Evolutionary conservation across 2,797 vertebrate species (phyloP), one percentile per base, ranked within the genome.

Genomic region (Nasua narica): DNA sequence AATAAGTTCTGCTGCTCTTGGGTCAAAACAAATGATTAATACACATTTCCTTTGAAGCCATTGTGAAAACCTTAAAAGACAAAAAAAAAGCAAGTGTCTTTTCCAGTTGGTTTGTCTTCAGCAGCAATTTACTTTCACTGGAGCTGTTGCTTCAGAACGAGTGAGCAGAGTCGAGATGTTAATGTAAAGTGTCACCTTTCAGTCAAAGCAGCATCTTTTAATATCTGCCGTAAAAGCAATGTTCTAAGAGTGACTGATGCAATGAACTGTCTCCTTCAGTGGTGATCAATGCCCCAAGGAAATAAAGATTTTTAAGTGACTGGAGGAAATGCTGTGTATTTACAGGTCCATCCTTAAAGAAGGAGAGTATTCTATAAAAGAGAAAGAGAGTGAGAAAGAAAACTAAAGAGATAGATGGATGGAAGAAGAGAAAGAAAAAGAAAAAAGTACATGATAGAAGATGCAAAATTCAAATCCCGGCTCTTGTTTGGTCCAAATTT

Each of bases 11-110:
- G 88, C 89, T 94, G 82, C 78, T 96, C n/a, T 43, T 69, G 81
- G 52, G 23, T 96, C n/a, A 94, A 97, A 98, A 96, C 19, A 97
- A 88, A 85, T 94, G 77, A 94, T 87, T 94, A 50, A n/a, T 85
- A 90, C 60, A 0, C 70, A 92, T 93, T 96, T 90, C 84, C 76
- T 95, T 93, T 92, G 89, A 95, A 90, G 96, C 85, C 76, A 69
- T 32, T 79, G 52, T 94, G 88, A 96, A 93, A 94, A 95, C 56
- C 77, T 94, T 79, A 37, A 16, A 50, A 88, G 40, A 86, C 83
- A 32, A 32, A 65, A n/a, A 74, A 90, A 70, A 91, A 77, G 25
- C 87, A 43, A 87, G 92, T 72, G 48, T 83, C 83, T 91, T 97
- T 96, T 94, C 90, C 76, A 87, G 21, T 94, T 65, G 78, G 67